Evolutionary conservation across 2,797 vertebrate species (phyloP).

Genomic region (Pangasius djambal): DNA sequence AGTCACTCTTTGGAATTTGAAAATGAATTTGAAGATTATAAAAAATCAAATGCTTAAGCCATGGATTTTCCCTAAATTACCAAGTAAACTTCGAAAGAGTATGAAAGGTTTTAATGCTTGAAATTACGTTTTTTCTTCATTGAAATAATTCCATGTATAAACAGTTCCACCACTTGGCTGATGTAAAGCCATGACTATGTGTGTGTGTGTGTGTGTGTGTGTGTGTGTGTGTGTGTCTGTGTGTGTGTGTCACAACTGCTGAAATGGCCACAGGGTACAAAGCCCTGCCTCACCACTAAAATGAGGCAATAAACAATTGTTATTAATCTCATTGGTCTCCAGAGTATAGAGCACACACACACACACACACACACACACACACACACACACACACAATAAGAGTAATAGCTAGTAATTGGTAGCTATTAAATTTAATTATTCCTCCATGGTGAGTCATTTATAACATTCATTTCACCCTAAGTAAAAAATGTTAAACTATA

Average conservation of each 20-base stretch:
- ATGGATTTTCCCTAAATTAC: background rate
- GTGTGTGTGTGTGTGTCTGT: background rate
- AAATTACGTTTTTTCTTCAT: background rate
- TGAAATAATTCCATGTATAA: background rate
- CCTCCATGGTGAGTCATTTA: conserved; percentile 13
- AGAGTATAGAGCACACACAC: conserved; percentile 17
- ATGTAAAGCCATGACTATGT: background rate
- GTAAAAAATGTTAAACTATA: background rate
- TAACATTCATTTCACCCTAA: background rate
- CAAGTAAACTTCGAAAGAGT: background rate
- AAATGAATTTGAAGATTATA: background rate
- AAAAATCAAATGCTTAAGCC: background rate
- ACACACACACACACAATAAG: conserved; percentile 13
- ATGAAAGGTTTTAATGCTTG: background rate
- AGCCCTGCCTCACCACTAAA: conserved; percentile 4
- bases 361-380: conserved; percentile 8
- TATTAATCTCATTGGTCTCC: conserved; percentile 36
- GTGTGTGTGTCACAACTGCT: background rate
- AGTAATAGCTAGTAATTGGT: conserved; percentile 8
- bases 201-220: background rate
- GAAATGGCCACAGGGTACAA: conserved; percentile 18
- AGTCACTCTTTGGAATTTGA: background rate
- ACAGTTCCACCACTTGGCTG: background rate
- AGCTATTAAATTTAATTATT: conserved; percentile 14
- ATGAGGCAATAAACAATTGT: conserved; percentile 27